Evolutionary conservation across 2,113 vertebrate species (phyloP), one percentile per base, ranked within the genome.

Genomic region (Syrrhaptes paradoxus): DNA sequence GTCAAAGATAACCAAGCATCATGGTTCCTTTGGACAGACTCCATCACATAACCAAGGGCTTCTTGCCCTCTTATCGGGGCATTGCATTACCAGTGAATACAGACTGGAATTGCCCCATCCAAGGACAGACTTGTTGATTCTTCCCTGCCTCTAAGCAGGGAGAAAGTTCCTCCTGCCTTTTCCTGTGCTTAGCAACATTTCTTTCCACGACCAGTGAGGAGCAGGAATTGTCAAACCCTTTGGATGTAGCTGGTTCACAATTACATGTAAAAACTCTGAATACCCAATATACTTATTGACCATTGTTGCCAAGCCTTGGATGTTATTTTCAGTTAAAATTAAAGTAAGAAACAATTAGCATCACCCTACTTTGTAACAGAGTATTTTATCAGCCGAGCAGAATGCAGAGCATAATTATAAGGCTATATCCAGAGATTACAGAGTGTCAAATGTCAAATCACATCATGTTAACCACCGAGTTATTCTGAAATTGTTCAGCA

Each of bases 401-500:
- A 97, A 92, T 41, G n/a, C 62, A 89, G 66, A 79, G 59, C 43
- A 52, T 93, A 95, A 97, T 84, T 95, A 70, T 65, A 81, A 59
- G 57, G 84, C 89, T 96, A 71, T 63, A 93, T 71, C 93, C 87
- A 72, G 84, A 96, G 88, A 92, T 89, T 93, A 95, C 46, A 88
- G 67, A 68, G 71, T 32, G 1, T 87, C 94, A 94, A 91, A 89
- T 88, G 95, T 94, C 95, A 95, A 80, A 95, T 90, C 90, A 67
- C 43, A 85, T 88, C 9, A 7, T 54, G 49, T 92, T 97, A 96
- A 95, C 85, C 62, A 77, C 70, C 13, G 87, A 85, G 83, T 95
- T 97, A 96, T 84, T 83, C 92, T 94, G 96, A 96, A 97, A 96
- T 77, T 91, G 89, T 96, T 96, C 95, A 66, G 65, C 17, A 8